Percentiles rank a stretch among this genome's conserved stretches.
Evolutionary conservation across 37 sponge, comb jelly and placozoan species (phyloP).

Genomic region (Tethya wilhelma): DNA sequence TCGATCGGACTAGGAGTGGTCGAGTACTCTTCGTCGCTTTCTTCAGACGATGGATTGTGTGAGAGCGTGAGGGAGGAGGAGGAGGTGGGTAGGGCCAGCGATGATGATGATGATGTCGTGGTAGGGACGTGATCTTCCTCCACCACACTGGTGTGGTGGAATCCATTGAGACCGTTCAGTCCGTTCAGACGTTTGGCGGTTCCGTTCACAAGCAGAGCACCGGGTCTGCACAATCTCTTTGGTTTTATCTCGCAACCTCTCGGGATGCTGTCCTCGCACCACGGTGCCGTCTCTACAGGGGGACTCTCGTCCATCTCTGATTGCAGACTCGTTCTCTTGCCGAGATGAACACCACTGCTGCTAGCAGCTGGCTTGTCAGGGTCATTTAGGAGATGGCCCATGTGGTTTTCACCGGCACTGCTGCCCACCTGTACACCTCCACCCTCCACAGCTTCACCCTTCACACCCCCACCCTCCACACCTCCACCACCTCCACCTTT

Average conservation of each 20-base stretch:
- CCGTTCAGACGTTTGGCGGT: constrained; percentile 18
- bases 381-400: too few species aligned
- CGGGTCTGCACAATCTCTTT: constrained; percentile 10
- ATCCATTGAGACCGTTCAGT: constrained; percentile 8
- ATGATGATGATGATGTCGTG: not conserved
- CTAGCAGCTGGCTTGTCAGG: too few species aligned
- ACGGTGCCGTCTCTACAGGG: too few species aligned
- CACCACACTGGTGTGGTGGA: constrained; percentile 1
- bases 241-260: not conserved
- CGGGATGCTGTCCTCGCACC: too few species aligned
- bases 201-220: constrained; percentile 10
- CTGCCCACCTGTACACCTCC: too few species aligned
- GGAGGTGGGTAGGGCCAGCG: not conserved
- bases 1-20: constrained; percentile 61
- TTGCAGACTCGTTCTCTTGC: too few species aligned
- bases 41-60: constrained; percentile 10
- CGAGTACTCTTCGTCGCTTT: constrained; percentile 16
- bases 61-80: not conserved
- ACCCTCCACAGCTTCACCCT: not conserved
- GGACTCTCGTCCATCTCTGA: too few species aligned
- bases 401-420: too few species aligned
- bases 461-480: not conserved
- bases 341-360: too few species aligned
- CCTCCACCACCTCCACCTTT: not conserved
- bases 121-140: constrained; percentile 1